phyloP scores from a whole-genome alignment of 2,113 vertebrate species.

The Oreochromis niloticus region DNA sequence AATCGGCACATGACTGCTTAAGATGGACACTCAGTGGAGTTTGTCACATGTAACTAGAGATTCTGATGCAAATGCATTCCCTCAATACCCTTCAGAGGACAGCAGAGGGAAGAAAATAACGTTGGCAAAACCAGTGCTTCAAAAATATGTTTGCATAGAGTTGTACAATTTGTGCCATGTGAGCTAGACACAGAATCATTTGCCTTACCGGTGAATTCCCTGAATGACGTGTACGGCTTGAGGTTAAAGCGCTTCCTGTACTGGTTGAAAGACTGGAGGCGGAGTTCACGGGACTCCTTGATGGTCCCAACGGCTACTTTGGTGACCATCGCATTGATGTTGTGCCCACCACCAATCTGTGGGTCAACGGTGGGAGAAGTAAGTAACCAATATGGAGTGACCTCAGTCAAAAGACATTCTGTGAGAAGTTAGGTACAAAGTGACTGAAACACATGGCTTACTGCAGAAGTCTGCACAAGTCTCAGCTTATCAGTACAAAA shows the following conservation, averaged over 20 bases:
- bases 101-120: not conserved
- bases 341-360: slow-evolving; percentile 59
- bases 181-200: not conserved
- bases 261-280: slow-evolving; percentile 61
- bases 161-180: not conserved
- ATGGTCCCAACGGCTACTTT: slow-evolving; percentile 44
- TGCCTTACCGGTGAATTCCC: slow-evolving; percentile 50
- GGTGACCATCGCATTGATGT: slow-evolving; percentile 34
- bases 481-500: not conserved
- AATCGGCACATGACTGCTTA: not conserved
- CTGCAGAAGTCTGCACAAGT: not conserved
- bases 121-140: not conserved
- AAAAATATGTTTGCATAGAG: not conserved
- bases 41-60: not conserved
- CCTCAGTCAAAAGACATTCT: not conserved
- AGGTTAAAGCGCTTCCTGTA: slow-evolving; percentile 67
- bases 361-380: not conserved
- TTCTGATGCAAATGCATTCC: not conserved
- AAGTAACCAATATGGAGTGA: not conserved
- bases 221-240: slow-evolving; percentile 51
- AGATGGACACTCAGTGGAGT: not conserved
- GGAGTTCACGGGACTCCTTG: slow-evolving; percentile 52
- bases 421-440: not conserved
- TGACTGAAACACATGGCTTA: not conserved
- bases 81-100: not conserved